Evolutionary conservation across 1,140 invertebrate genomes (phyloP).

Genomic region (Augochlora pura): DNA sequence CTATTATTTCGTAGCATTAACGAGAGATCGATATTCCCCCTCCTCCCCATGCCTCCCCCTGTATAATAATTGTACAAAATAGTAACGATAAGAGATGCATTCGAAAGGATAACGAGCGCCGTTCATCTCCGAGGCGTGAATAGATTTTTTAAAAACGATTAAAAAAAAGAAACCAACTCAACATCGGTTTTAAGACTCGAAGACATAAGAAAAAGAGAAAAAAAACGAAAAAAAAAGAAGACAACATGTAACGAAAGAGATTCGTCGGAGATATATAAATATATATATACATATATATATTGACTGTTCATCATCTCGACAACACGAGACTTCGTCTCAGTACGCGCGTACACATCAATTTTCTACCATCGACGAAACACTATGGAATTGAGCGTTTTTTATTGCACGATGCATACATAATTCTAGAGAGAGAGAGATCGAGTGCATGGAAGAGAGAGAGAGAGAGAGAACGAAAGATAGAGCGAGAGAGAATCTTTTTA

Average conservation of each 20-base stretch:
- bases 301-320: conserved; percentile 46
- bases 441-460: too few species aligned
- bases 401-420: conserved; percentile 57
- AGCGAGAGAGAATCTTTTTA: conserved; percentile 37
- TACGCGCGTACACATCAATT: conserved; percentile 61
- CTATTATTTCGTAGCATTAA: conserved; percentile 34
- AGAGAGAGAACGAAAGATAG: too few species aligned
- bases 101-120: conserved; percentile 16
- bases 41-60: conserved; percentile 4
- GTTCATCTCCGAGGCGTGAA: conserved; percentile 20
- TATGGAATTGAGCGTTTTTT: conserved; percentile 74
- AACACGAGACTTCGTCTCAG: conserved; percentile 50
- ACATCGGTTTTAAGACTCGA: conserved; percentile 40
- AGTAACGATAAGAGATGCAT: conserved; percentile 38
- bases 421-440: conserved; percentile 40
- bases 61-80: conserved; percentile 47
- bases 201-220: neutral
- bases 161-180: conserved; percentile 20
- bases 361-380: conserved; percentile 67
- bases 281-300: conserved; percentile 11
- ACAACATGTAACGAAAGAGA: conserved; percentile 23
- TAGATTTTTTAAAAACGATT: conserved; percentile 46
- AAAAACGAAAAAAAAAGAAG: neutral
- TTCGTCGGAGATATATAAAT: conserved; percentile 14
- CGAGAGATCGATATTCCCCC: conserved; percentile 29